Evolutionary conservation across 1,140 invertebrate species (phyloP).

Genomic region (Lasaia peninsularis): DNA sequence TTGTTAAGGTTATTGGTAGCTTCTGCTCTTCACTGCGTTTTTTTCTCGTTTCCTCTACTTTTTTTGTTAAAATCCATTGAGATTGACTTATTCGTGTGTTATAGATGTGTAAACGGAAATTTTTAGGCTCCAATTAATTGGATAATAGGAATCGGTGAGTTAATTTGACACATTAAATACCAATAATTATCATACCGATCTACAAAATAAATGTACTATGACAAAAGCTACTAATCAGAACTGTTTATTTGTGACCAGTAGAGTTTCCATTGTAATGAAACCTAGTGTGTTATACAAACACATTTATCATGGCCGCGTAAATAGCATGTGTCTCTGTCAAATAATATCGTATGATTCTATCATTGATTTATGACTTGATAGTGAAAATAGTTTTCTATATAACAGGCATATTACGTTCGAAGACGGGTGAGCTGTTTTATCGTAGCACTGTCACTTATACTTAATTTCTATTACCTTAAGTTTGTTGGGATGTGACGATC

Average conservation of each 20-base stretch:
- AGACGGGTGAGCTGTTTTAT: conserved; percentile 22
- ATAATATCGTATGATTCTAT: conserved; percentile 55
- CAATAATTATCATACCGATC: too few species aligned
- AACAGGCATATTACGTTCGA: conserved; percentile 25
- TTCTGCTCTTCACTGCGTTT: too few species aligned
- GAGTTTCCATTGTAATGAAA: background rate
- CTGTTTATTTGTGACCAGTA: background rate
- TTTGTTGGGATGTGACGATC: too few species aligned
- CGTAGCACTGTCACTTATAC: background rate
- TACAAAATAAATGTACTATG: background rate
- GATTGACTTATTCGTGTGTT: too few species aligned
- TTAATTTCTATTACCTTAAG: too few species aligned
- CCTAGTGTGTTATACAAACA: conserved; percentile 29
- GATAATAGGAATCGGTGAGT: too few species aligned
- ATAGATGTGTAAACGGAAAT: too few species aligned
- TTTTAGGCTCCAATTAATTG: too few species aligned
- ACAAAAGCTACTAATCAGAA: background rate
- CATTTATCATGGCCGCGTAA: conserved; percentile 62
- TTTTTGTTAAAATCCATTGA: too few species aligned
- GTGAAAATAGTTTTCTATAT: conserved; percentile 68
- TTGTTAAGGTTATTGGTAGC: too few species aligned
- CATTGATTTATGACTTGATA: conserved; percentile 71
- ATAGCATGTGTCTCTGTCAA: conserved; percentile 62
- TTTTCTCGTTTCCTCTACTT: too few species aligned
- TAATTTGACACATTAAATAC: too few species aligned